phyloP scores from a whole-genome alignment of 2,888 invertebrate genomes.

The Chrysolina haemoptera region DNA sequence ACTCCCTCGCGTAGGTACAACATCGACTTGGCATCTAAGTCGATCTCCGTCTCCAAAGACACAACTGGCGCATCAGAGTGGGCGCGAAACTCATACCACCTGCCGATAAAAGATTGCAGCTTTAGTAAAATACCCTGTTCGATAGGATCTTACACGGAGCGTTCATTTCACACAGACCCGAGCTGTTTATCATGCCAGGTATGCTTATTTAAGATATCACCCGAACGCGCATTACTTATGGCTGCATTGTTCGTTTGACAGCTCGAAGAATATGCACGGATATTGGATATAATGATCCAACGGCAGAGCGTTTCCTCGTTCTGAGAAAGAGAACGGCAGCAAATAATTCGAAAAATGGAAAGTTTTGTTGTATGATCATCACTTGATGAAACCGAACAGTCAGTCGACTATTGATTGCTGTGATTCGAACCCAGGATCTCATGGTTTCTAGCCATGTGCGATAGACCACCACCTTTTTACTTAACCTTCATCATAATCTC shows the following conservation, averaged over 20 bases:
- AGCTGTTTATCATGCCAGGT: slow-evolving; percentile 58
- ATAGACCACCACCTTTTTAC: no score
- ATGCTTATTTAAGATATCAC: slow-evolving; percentile 63
- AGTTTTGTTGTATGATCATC: no score
- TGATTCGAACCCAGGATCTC: no score
- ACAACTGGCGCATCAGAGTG: slow-evolving; percentile 49
- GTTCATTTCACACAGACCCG: slow-evolving; percentile 60
- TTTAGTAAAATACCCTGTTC: slow-evolving; percentile 59
- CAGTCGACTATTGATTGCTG: no score
- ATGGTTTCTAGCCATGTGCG: no score
- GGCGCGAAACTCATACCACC: slow-evolving; percentile 60
- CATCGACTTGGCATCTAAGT: background rate
- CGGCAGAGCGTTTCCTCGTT: slow-evolving; percentile 23
- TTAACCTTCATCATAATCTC: no score
- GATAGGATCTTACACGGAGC: slow-evolving; percentile 60
- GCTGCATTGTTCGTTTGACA: slow-evolving; percentile 47
- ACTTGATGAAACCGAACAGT: no score
- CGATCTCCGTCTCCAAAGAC: background rate
- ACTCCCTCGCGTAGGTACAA: background rate
- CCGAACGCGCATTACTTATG: slow-evolving; percentile 60
- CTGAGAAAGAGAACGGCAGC: background rate
- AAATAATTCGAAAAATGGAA: background rate
- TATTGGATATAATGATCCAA: slow-evolving; percentile 42
- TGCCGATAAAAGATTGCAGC: slow-evolving; percentile 63
- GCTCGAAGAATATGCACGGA: slow-evolving; percentile 41